These are phyloP conservation scores for Rapana venosa DNA, from an alignment of 2,888 invertebrate genomes.

Conservation along the genomic window DNA sequence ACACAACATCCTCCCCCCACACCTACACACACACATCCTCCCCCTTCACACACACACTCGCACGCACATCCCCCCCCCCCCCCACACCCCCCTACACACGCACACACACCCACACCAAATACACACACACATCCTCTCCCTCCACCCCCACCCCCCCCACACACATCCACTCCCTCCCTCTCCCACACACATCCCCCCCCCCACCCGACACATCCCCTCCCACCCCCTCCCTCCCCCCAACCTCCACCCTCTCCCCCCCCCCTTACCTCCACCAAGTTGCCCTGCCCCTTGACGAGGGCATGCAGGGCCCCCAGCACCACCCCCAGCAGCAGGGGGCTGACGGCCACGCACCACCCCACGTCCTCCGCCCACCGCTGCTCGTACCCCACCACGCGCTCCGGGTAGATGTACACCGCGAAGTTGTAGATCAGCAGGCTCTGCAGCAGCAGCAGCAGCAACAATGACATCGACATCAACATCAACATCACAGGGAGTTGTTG, in stretches of 20 bases:
- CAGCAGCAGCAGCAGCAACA: no score
- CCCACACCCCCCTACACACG: neutral
- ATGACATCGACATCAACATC: no score
- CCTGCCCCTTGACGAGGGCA: slow-evolving; percentile 62
- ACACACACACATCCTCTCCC: neutral
- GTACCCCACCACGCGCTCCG: slow-evolving; percentile 62
- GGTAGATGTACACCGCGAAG: slow-evolving; percentile 69
- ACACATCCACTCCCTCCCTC: neutral
- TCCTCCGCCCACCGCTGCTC: slow-evolving; percentile 68
- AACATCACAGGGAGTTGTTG: no score
- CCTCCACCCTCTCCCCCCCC: neutral
- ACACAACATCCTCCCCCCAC: no score
- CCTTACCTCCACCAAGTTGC: slow-evolving; percentile 63
- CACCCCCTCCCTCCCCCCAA: slow-evolving; percentile 56
- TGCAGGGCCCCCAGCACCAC: slow-evolving; percentile 65
- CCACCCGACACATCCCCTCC: neutral
- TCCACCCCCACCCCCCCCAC: neutral
- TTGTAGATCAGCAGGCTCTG: slow-evolving; percentile 71
- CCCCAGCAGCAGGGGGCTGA: slow-evolving; percentile 60
- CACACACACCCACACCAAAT: neutral
- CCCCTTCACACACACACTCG: no score
- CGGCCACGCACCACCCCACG: slow-evolving; percentile 70
- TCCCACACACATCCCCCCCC: neutral
- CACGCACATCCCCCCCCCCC: neutral
- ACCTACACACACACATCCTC: no score